Evolutionary conservation across 2,113 vertebrate species (phyloP).

Genomic region (Tetrao urogallus): DNA sequence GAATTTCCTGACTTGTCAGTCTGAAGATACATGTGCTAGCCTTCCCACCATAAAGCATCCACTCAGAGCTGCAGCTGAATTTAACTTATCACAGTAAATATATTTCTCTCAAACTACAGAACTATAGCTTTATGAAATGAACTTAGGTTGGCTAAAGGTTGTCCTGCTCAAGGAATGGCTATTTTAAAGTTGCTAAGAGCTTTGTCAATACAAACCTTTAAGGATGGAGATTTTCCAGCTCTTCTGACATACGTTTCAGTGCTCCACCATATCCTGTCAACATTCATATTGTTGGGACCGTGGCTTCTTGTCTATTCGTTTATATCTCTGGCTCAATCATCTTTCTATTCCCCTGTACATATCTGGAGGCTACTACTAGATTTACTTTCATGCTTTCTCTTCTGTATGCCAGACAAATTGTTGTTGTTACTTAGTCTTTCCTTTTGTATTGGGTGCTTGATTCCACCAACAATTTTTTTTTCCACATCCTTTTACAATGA

Average conservation of each 20-base stretch:
- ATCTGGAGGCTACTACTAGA: not conserved
- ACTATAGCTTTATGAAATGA: not conserved
- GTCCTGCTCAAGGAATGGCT: not conserved
- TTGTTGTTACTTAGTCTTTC: not conserved
- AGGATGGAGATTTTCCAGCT: not conserved
- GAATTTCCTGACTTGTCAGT: not conserved
- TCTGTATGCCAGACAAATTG: not conserved
- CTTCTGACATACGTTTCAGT: not conserved
- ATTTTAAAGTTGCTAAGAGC: not conserved
- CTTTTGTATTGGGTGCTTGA: not conserved
- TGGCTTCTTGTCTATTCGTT: not conserved
- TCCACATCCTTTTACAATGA: not conserved
- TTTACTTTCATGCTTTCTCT: not conserved
- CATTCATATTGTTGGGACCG: not conserved
- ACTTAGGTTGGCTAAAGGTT: not conserved
- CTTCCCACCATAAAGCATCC: not conserved
- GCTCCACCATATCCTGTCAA: not conserved
- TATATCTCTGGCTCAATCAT: not conserved
- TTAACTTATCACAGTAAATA: not conserved
- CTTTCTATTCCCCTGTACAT: not conserved
- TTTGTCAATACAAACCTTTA: not conserved
- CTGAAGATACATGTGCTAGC: fast-evolving
- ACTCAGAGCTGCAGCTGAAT: not conserved
- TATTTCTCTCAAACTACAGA: not conserved
- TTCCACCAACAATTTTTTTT: not conserved